phyloP scores from a whole-genome alignment of 2,888 invertebrate species.

The Bursaphelenchus okinawaensis region DNA sequence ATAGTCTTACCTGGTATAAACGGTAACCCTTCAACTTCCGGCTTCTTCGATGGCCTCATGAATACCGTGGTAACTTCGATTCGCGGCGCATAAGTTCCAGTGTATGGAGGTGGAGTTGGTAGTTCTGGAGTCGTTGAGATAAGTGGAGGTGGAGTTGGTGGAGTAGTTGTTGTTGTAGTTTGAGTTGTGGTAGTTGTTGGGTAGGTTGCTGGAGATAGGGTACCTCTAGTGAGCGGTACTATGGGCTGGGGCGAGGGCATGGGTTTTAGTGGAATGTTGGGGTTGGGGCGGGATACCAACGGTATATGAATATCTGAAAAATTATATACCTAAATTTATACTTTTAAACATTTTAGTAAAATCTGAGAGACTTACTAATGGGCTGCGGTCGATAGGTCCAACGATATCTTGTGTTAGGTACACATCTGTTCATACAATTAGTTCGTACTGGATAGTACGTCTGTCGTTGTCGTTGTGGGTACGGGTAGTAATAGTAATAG shows the following conservation, averaged over 20 bases:
- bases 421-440: conserved; percentile 46
- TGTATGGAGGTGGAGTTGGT: conserved; percentile 26
- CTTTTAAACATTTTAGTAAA: neutral
- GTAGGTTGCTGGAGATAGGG: neutral
- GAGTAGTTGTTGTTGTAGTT: conserved; percentile 13
- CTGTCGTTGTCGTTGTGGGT: conserved; percentile 13
- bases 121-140: conserved; percentile 8
- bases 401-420: conserved; percentile 41
- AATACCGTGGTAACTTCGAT: neutral
- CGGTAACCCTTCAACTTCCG: neutral
- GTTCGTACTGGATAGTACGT: conserved; percentile 52
- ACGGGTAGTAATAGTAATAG: conserved; percentile 12
- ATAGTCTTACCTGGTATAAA: neutral
- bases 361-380: neutral
- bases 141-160: neutral
- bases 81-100: conserved; percentile 9
- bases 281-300: neutral
- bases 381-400: conserved; percentile 42
- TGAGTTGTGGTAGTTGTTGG: conserved; percentile 8
- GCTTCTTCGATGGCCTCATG: neutral
- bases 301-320: neutral
- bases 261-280: conserved; percentile 11
- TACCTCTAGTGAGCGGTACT: neutral
- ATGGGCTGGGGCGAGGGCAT: conserved; percentile 12
- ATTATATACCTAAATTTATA: neutral